These are phyloP conservation scores for Sebastes schlegelii DNA, from an alignment of 2,113 vertebrate genomes.

Conservation along the genomic window DNA sequence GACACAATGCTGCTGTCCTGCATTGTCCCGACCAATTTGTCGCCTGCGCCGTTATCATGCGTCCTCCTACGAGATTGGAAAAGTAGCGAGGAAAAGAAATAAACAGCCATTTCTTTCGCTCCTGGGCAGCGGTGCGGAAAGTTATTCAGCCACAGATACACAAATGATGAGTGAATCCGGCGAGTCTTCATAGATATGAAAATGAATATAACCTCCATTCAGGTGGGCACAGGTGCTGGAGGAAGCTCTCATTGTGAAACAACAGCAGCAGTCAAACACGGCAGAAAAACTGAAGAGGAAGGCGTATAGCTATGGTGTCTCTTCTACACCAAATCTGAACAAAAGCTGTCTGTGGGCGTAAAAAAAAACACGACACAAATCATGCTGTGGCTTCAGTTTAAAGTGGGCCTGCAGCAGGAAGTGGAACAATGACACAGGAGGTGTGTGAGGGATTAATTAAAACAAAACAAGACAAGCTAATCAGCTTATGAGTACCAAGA, in stretches of 20 bases:
- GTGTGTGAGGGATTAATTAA: constrained; percentile 47
- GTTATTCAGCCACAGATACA: constrained; percentile 45
- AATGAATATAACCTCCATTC: constrained; percentile 42
- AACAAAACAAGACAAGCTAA: constrained; percentile 41
- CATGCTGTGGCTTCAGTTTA: background rate
- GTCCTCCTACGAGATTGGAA: constrained; percentile 23
- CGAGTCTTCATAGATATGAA: constrained; percentile 38
- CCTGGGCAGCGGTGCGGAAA: background rate
- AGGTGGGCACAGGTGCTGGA: constrained; percentile 8
- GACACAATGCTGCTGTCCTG: constrained; percentile 50
- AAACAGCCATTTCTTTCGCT: constrained; percentile 10
- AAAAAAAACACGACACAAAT: background rate
- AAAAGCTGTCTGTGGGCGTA: background rate
- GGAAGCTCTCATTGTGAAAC: constrained; percentile 16
- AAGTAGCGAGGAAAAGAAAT: constrained; percentile 18
- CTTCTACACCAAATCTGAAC: background rate
- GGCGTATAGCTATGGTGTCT: background rate
- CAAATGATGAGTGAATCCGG: constrained; percentile 33
- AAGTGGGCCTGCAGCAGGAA: constrained; percentile 24
- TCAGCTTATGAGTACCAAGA: constrained; percentile 22
- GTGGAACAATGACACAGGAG: constrained; percentile 13
- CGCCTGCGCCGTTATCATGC: constrained; percentile 22
- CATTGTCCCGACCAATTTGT: constrained; percentile 51
- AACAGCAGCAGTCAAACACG: background rate
- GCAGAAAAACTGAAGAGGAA: background rate